Evolutionary conservation across 2,797 vertebrate genomes (phyloP).

Genomic region (Leptoclinus maculatus): DNA sequence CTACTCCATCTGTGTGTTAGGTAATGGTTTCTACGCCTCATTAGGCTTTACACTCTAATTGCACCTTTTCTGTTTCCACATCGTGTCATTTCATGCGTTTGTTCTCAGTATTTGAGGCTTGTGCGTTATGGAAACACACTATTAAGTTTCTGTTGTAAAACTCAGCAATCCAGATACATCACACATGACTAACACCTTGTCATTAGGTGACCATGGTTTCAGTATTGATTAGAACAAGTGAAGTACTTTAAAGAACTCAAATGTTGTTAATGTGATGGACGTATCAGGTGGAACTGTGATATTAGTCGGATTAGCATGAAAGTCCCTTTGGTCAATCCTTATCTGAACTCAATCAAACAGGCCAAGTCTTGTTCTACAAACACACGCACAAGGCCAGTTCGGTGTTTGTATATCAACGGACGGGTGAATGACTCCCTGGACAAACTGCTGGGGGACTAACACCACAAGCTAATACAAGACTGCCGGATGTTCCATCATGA

Average conservation of each 20-base stretch:
- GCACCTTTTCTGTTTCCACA: slow-evolving; percentile 39
- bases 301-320: slow-evolving; percentile 41
- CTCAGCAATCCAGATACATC: slow-evolving; percentile 15
- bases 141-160: slow-evolving; percentile 50
- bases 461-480: not conserved
- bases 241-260: slow-evolving; percentile 16
- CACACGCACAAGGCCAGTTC: slow-evolving; percentile 44
- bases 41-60: slow-evolving; percentile 63
- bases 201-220: not conserved
- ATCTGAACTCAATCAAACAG: slow-evolving; percentile 72
- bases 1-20: slow-evolving; percentile 70
- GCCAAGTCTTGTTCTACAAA: slow-evolving; percentile 48
- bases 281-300: slow-evolving; percentile 13
- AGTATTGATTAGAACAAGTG: slow-evolving; percentile 13
- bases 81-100: slow-evolving; percentile 46
- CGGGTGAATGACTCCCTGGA: slow-evolving; percentile 26
- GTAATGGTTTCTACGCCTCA: slow-evolving; percentile 52
- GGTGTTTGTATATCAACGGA: slow-evolving; percentile 23
- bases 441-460: not conserved
- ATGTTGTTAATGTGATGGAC: not conserved
- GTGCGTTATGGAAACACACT: slow-evolving; percentile 42
- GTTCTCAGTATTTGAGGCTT: slow-evolving; percentile 34
- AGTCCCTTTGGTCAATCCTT: slow-evolving; percentile 54
- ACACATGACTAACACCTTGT: not conserved
- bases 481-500: not conserved